phyloP scores from a whole-genome alignment of 1,140 invertebrate genomes.

The Plutomurus gul region DNA sequence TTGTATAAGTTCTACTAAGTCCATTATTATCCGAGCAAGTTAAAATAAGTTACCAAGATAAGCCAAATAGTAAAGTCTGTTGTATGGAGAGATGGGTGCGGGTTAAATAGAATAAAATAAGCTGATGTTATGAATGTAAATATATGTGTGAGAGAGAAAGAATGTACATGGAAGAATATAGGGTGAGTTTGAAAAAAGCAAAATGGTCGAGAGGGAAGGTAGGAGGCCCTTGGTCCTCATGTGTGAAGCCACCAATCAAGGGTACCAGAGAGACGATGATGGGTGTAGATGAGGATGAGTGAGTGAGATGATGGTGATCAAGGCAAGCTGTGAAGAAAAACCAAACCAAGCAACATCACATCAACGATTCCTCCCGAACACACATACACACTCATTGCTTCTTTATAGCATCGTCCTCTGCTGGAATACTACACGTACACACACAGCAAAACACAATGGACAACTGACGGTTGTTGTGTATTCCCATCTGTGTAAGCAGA shows the following conservation, averaged over 20 bases:
- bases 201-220: slow-evolving; percentile 36
- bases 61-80: not conserved
- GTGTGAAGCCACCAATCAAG: slow-evolving; percentile 43
- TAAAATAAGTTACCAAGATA: slow-evolving; percentile 2
- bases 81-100: not conserved
- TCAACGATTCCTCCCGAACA: not conserved
- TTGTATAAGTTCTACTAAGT: not conserved
- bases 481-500: too few species aligned
- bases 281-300: not conserved
- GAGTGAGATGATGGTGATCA: slow-evolving; percentile 35
- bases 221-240: slow-evolving; percentile 35
- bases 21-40: not conserved
- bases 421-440: not conserved
- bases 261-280: slow-evolving; percentile 28
- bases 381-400: not conserved
- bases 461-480: not conserved
- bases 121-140: too few species aligned
- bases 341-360: not conserved
- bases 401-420: not conserved
- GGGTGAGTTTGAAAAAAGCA: not conserved
- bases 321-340: not conserved
- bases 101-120: not conserved
- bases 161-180: not conserved
- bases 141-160: not conserved
- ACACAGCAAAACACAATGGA: not conserved